Evolutionary conservation across 2,113 vertebrate species (phyloP).

Genomic region (Sprattus sprattus): DNA sequence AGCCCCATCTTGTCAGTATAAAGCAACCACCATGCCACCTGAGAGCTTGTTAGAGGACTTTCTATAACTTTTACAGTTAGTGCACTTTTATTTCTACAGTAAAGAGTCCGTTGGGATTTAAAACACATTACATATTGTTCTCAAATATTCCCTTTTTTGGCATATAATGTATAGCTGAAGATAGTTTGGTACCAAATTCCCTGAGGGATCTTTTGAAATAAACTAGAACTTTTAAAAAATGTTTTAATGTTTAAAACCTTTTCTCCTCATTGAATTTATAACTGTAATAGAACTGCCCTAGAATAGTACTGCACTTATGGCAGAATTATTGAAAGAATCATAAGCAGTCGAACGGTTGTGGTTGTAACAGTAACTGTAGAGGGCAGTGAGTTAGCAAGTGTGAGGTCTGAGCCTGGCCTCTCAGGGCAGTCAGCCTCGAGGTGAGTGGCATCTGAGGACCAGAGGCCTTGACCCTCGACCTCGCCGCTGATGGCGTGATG

Average conservation of each 20-base stretch:
- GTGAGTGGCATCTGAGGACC: slow-evolving; percentile 56
- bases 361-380: background rate
- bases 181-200: background rate
- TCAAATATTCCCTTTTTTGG: background rate
- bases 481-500: slow-evolving; percentile 63
- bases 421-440: slow-evolving; percentile 52
- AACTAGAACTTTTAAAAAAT: background rate
- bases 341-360: background rate
- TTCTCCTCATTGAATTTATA: background rate
- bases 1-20: background rate
- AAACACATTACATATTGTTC: background rate
- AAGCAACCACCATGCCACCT: background rate
- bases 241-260: background rate
- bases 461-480: slow-evolving; percentile 65
- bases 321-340: background rate
- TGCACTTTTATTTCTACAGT: background rate
- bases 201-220: background rate
- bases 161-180: background rate
- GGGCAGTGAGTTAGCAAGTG: background rate
- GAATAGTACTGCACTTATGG: background rate
- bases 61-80: background rate
- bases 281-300: background rate
- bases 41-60: background rate
- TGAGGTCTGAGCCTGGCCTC: background rate
- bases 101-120: no score